Base-by-base conservation (phyloP, 2,888 invertebrate genomes). In the Dynastes tityus region DNA sequence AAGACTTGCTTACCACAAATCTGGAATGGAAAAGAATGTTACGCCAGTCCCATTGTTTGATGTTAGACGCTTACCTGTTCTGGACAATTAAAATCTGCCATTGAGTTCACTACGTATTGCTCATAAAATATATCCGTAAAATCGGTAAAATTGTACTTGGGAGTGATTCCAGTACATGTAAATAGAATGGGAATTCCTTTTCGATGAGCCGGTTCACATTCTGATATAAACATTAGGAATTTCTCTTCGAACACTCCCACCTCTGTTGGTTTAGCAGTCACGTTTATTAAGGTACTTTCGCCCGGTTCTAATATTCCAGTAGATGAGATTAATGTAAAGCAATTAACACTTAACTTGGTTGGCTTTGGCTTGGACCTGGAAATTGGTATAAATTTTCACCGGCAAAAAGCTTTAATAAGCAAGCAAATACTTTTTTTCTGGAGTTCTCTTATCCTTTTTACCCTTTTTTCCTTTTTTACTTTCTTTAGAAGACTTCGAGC, bases 91-190 rank as follows among this genome's bases (percentile, higher is more conserved):
- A 91, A 91, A 79, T 92, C 91, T 0, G 88, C 84, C 67, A 91
- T 83, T 77, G 87, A 88, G 83, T 92, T 90, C 0, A 92, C 90
- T 78, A 93, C 89, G 27, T 91, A 89, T 83, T 92, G 91, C 85
- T 92, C 91, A 79, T 90, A 89, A 84, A 93, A 93, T 0, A 93
- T 92, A 2, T 89, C 90, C 75, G 91, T 89, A 29, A 91, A 85
- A 84, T 93, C 91, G 85, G 90, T 88, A 78, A 93, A 90, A 84
- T 92, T 91, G 76, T 93, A 84, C 8, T 87, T 87, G 0, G 93
- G 92, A 83, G 91, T 87, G n/a, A 90, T 90, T 29, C 91, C 92
- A 16, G 90, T 90, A 2, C 91, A 91, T 1, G 89, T 88, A 5
- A 93, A 83, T 55, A 83, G 89, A 0, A 93, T 83, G 1, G 87